phyloP scores from a whole-genome alignment of 2,888 invertebrate genomes.

The Mimumesa dahlbomi region DNA sequence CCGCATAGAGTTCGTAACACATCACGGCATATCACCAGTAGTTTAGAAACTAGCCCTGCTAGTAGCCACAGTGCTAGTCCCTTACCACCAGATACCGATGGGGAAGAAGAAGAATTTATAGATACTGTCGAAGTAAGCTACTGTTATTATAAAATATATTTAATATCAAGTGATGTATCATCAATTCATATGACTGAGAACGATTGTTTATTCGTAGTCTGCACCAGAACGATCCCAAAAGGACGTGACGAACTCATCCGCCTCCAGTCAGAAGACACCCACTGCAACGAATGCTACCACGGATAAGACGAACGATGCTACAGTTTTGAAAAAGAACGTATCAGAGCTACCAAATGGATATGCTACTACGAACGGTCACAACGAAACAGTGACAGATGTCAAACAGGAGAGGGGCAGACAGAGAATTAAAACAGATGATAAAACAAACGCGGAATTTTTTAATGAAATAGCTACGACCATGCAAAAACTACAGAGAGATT shows the following conservation, averaged over 20 bases:
- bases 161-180: background rate
- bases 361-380: constrained; percentile 64
- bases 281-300: constrained; percentile 38
- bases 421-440: constrained; percentile 70
- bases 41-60: constrained; percentile 79
- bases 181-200: background rate
- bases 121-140: constrained; percentile 88
- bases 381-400: constrained; percentile 35
- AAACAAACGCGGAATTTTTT: constrained; percentile 78
- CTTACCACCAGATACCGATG: constrained; percentile 82
- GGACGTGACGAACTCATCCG: constrained; percentile 68
- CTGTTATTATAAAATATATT: constrained; percentile 8
- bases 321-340: constrained; percentile 47
- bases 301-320: constrained; percentile 40
- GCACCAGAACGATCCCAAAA: constrained; percentile 74
- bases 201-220: constrained; percentile 60
- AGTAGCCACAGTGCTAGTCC: constrained; percentile 80
- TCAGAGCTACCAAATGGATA: constrained; percentile 68
- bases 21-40: constrained; percentile 79
- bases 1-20: constrained; percentile 82
- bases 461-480: constrained; percentile 81
- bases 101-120: constrained; percentile 90
- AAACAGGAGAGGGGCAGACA: constrained; percentile 68
- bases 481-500: constrained; percentile 80
- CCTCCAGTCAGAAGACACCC: constrained; percentile 59